phyloP scores from a whole-genome alignment of 1,140 invertebrate genomes.

The Pseudobourletiella spinata region DNA sequence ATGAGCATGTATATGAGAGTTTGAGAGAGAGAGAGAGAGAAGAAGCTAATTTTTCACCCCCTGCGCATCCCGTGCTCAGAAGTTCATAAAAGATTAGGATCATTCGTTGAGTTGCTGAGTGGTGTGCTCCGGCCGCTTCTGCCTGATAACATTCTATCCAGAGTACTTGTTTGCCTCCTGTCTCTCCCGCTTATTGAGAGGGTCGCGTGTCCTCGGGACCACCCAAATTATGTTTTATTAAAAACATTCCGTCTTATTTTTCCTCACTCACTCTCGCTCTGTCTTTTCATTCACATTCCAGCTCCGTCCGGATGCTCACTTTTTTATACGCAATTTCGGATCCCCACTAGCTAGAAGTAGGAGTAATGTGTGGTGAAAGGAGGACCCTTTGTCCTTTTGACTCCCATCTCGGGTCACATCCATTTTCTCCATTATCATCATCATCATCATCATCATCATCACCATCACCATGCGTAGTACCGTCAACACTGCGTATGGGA shows the following conservation, averaged over 20 bases:
- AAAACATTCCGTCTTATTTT: slow-evolving; percentile 2
- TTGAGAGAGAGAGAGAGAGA: not conserved
- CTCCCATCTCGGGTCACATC: too few species aligned
- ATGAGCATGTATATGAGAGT: too few species aligned
- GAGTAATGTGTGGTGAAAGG: too few species aligned
- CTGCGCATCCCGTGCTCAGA: not conserved
- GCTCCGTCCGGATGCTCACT: not conserved
- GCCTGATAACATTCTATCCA: not conserved
- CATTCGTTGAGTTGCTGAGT: slow-evolving; percentile 4
- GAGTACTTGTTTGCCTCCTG: not conserved
- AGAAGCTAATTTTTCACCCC: slow-evolving; percentile 7
- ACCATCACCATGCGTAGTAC: too few species aligned
- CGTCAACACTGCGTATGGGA: too few species aligned
- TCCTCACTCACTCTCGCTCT: not conserved
- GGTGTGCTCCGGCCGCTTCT: not conserved
- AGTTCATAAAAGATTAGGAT: slow-evolving; percentile 8
- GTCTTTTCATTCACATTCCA: not conserved
- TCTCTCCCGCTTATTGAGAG: not conserved
- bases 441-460: too few species aligned
- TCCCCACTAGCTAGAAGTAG: too few species aligned
- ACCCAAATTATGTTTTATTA: slow-evolving; percentile 16
- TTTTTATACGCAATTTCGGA: not conserved
- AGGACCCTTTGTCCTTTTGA: too few species aligned
- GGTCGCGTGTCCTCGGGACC: slow-evolving; percentile 8
- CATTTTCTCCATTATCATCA: too few species aligned